Evolutionary conservation across 2,113 vertebrate genomes (phyloP).

Genomic region (Epinephelus fuscoguttatus): DNA sequence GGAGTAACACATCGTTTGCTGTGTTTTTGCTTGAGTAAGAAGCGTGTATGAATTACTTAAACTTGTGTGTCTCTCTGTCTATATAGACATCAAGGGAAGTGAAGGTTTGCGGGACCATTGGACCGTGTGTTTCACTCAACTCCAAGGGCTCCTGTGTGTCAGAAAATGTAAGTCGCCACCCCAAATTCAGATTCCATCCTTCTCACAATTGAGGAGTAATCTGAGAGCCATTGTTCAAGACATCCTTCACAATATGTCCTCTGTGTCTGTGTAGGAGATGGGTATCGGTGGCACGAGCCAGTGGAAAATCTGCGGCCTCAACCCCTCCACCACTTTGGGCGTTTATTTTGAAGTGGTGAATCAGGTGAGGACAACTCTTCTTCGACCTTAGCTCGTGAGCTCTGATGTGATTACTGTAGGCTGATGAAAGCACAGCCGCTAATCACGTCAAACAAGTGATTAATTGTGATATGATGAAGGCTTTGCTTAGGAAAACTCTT

Average conservation of each 20-base stretch:
- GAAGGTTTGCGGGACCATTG: slow-evolving; percentile 94
- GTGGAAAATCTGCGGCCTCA: slow-evolving; percentile 95
- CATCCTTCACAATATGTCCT: slow-evolving; percentile 15
- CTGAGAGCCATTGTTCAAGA: not conserved
- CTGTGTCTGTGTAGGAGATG: slow-evolving; percentile 87
- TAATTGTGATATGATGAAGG: slow-evolving; percentile 18
- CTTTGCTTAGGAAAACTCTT: slow-evolving; percentile 1
- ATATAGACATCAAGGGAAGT: slow-evolving; percentile 93
- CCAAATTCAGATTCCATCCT: not conserved
- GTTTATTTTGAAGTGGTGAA: slow-evolving; percentile 97
- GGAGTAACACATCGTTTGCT: not conserved
- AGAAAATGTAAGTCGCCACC: slow-evolving; percentile 91
- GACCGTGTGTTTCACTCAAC: slow-evolving; percentile 93
- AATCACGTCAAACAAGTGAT: not conserved
- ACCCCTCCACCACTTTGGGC: slow-evolving; percentile 90
- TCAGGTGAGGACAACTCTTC: slow-evolving; percentile 86
- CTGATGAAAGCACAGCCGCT: not conserved
- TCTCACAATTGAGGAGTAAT: not conserved
- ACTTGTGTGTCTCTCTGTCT: not conserved
- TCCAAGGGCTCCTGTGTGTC: slow-evolving; percentile 92
- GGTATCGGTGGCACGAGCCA: slow-evolving; percentile 94
- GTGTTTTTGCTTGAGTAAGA: not conserved
- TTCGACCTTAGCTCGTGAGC: not conserved
- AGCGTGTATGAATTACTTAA: not conserved
- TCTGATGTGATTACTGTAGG: not conserved